Conservation (phyloP, 2,888 invertebrate species). For the Phragmatobia fuliginosa region DNA sequence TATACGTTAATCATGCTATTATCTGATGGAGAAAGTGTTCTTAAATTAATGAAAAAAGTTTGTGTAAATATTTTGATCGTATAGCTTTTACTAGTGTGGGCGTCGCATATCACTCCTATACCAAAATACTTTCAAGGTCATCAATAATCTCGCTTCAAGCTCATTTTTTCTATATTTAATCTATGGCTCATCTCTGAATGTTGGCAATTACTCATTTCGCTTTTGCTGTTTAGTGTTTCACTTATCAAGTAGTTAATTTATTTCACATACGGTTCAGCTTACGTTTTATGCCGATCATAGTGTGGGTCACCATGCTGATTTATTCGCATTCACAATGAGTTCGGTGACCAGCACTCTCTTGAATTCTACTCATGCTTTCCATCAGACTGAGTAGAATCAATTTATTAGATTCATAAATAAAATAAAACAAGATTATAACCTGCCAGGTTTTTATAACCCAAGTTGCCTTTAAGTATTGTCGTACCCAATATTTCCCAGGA, state of each 20-base stretch:
- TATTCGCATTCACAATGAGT: too few species aligned
- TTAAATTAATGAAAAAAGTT: neutral
- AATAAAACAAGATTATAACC: neutral
- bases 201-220: conserved; percentile 13
- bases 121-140: conserved; percentile 46
- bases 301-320: too few species aligned
- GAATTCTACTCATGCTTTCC: too few species aligned
- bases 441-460: neutral
- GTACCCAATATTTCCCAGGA: conserved; percentile 48
- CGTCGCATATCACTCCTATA: conserved; percentile 41
- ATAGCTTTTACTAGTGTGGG: conserved; percentile 25
- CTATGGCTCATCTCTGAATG: conserved; percentile 13
- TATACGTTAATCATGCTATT: neutral
- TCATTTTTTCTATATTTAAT: conserved; percentile 31
- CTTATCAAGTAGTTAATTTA: neutral
- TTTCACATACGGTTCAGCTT: neutral
- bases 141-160: conserved; percentile 23
- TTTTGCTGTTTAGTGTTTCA: neutral
- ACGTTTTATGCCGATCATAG: neutral
- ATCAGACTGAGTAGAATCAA: too few species aligned
- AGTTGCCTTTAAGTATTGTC: conserved; percentile 11
- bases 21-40: neutral
- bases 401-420: neutral
- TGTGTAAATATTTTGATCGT: neutral
- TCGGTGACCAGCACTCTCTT: too few species aligned